phyloP scores from a whole-genome alignment of 2,888 invertebrate genomes.

The Creontiades dilutus region DNA sequence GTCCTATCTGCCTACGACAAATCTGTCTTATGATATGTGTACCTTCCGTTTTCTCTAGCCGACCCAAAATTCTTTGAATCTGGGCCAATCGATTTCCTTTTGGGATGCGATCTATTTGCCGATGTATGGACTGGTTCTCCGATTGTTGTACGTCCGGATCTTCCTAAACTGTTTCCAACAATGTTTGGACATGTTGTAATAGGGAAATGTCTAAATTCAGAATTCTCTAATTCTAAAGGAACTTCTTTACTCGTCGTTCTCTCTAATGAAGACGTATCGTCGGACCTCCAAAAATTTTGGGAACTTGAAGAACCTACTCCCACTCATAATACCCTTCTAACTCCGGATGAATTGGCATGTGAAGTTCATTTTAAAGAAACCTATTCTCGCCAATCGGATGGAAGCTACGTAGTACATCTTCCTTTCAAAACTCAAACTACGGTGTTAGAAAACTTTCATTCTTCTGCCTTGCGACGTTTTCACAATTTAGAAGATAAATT shows the following conservation, averaged over 20 bases:
- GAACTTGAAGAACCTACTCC: conserved; percentile 21
- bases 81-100: conserved; percentile 4
- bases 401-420: background rate
- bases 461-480: conserved; percentile 10
- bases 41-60: background rate
- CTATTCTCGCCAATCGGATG: background rate
- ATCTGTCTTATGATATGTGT: background rate
- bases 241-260: background rate
- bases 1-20: background rate
- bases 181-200: conserved; percentile 15
- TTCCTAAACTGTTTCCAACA: background rate
- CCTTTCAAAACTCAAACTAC: conserved; percentile 16
- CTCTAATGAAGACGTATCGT: background rate
- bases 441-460: background rate
- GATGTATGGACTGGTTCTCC: background rate
- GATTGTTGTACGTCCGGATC: background rate
- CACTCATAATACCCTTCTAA: background rate
- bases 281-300: background rate
- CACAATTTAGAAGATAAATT: background rate
- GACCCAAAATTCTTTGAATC: background rate
- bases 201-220: background rate
- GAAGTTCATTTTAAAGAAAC: conserved; percentile 28
- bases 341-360: background rate
- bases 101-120: background rate
- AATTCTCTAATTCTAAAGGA: background rate